Percentiles rank a stretch among this genome's conserved stretches.
Conservation (phyloP, 2,113 vertebrate genomes). For the Macquaria australasica region DNA sequence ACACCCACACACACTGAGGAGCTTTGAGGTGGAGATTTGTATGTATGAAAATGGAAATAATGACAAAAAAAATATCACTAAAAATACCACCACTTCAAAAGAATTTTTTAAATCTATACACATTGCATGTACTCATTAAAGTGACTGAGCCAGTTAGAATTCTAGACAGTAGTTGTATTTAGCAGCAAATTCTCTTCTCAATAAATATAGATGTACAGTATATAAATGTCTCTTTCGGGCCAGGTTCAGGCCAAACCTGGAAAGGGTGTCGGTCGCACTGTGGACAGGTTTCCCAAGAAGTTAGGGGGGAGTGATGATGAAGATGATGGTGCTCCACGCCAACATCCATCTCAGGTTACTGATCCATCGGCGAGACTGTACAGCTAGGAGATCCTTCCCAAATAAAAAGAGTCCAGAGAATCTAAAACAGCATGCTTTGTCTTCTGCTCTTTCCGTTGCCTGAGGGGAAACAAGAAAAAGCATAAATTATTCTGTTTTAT, state of each 20-base stretch:
- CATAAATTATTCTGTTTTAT: background rate
- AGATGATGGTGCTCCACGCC: slow-evolving; percentile 41
- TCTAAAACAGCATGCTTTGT: slow-evolving; percentile 98
- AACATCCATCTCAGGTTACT: slow-evolving; percentile 55
- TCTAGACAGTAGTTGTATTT: slow-evolving; percentile 84
- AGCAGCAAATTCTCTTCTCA: slow-evolving; percentile 83
- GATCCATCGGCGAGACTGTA: slow-evolving; percentile 58
- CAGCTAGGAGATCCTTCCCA: slow-evolving; percentile 58
- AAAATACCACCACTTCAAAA: slow-evolving; percentile 70
- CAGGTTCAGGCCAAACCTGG: slow-evolving; percentile 53
- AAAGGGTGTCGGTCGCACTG: slow-evolving; percentile 16
- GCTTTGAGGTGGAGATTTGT: slow-evolving; percentile 48
- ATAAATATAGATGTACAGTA: slow-evolving; percentile 84
- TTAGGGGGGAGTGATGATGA: slow-evolving; percentile 28
- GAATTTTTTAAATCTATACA: slow-evolving; percentile 74
- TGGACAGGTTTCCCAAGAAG: slow-evolving; percentile 27
- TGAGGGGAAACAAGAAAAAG: slow-evolving; percentile 64
- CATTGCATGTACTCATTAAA: slow-evolving; percentile 85
- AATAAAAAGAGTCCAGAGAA: slow-evolving; percentile 51
- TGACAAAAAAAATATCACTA: slow-evolving; percentile 49
- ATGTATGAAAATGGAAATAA: slow-evolving; percentile 67
- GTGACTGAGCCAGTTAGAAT: slow-evolving; percentile 84
- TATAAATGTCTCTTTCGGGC: slow-evolving; percentile 76
- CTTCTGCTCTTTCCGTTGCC: slow-evolving; percentile 96
- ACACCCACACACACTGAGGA: slow-evolving; percentile 38